Evolutionary conservation across 2,113 vertebrate species (phyloP).

Genomic region (Steatornis caripensis): DNA sequence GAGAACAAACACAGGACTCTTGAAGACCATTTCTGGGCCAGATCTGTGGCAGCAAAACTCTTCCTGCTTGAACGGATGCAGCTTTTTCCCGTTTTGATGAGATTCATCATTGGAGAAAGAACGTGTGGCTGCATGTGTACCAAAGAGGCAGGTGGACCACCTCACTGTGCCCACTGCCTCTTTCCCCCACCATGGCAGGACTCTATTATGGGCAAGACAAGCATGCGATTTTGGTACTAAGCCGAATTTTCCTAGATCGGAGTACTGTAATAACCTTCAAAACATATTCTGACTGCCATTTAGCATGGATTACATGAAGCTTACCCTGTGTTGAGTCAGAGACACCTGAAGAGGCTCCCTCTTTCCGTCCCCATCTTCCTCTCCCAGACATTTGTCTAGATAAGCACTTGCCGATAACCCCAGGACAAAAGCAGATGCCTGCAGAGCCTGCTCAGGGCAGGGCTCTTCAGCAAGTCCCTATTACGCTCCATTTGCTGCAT

Average conservation of each 20-base stretch:
- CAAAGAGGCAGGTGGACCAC: fast-evolving
- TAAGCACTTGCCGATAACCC: background rate
- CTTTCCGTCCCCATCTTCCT: background rate
- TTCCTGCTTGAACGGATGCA: background rate
- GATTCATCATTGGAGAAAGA: fast-evolving
- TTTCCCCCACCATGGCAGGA: background rate
- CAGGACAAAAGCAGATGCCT: background rate
- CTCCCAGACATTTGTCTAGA: background rate
- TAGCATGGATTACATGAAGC: fast-evolving
- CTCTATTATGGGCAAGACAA: fast-evolving
- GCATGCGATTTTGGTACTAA: too few relatives aligned
- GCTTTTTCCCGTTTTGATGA: background rate
- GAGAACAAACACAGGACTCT: background rate
- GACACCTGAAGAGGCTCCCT: background rate
- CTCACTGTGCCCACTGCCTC: fast-evolving
- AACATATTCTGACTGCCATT: background rate
- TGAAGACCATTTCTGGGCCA: background rate
- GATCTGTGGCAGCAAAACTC: background rate
- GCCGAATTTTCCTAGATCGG: background rate
- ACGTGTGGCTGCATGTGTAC: fast-evolving
- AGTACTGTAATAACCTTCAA: background rate
- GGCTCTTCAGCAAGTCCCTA: background rate
- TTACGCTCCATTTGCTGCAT: background rate
- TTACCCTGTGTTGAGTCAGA: background rate
- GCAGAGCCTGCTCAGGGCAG: background rate